A percentile compares a stretch with the other conserved stretches of the same genome.
These are phyloP conservation scores for Orientallactaga sibirica DNA, from an alignment of 2,797 vertebrate species.

Conservation along the genomic window DNA sequence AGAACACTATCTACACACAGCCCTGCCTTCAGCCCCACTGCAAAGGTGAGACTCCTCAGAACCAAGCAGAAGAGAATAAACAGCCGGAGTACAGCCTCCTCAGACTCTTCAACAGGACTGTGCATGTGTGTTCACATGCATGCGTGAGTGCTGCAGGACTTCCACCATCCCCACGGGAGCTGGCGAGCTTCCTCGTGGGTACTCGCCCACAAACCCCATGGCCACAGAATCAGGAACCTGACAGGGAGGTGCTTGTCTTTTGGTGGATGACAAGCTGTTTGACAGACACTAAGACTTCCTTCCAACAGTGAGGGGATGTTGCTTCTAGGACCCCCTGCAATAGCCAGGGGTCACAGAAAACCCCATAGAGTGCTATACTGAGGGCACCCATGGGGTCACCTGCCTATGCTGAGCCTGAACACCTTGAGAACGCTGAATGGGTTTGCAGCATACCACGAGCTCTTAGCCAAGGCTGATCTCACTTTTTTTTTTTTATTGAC, in stretches of 20 bases:
- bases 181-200: background rate
- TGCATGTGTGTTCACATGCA: fast-evolving
- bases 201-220: background rate
- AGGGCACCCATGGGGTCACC: fast-evolving
- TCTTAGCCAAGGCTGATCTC: fast-evolving
- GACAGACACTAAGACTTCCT: fast-evolving
- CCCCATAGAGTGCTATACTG: background rate
- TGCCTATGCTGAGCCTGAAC: background rate
- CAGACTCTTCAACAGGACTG: fast-evolving
- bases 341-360: background rate
- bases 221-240: background rate
- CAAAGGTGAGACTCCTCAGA: background rate
- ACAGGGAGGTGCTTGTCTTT: background rate
- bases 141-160: background rate
- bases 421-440: background rate
- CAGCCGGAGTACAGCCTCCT: fast-evolving
- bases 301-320: background rate
- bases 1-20: fast-evolving
- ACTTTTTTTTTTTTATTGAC: background rate
- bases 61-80: background rate
- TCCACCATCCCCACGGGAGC: background rate
- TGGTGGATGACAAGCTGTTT: background rate
- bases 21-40: fast-evolving
- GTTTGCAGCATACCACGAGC: fast-evolving
- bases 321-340: background rate